Conservation (phyloP, 2,113 vertebrate genomes). For the Bufo bufo region DNA sequence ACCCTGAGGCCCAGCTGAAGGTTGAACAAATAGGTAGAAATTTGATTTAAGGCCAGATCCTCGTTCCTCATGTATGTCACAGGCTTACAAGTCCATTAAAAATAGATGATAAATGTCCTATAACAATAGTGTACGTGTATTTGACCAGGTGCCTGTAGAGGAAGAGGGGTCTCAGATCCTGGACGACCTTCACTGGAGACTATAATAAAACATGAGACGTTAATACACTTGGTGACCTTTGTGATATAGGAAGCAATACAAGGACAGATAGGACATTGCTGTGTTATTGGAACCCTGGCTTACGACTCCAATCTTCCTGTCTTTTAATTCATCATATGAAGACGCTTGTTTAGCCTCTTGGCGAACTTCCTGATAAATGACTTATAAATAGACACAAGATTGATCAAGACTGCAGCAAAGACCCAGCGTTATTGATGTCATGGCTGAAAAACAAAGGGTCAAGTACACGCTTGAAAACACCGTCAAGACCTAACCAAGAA, state of each 20-base stretch:
- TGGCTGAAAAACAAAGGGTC: constrained; percentile 9
- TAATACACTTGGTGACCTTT: neutral
- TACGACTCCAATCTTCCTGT: constrained; percentile 39
- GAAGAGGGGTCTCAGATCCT: constrained; percentile 3
- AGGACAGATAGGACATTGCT: neutral
- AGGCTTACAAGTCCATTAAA: neutral
- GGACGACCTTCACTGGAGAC: constrained; percentile 5
- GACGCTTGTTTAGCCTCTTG: constrained; percentile 23
- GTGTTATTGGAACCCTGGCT: neutral
- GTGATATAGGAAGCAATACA: constrained; percentile 37
- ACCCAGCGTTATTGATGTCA: neutral
- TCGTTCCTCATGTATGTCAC: neutral
- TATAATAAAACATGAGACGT: constrained; percentile 1
- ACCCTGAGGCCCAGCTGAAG: neutral
- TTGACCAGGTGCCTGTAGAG: constrained; percentile 2
- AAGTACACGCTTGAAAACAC: neutral
- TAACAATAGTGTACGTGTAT: constrained; percentile 26
- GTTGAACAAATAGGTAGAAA: neutral
- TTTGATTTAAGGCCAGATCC: neutral
- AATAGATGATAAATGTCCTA: neutral
- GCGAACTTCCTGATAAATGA: constrained; percentile 40
- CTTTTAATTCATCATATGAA: constrained; percentile 19
- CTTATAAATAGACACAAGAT: constrained; percentile 25
- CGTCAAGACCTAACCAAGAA: neutral
- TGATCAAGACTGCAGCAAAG: neutral